Evolutionary conservation across 2,888 invertebrate genomes (phyloP), one percentile per base, ranked within the genome.

Genomic region (Lamellibrachia columna): DNA sequence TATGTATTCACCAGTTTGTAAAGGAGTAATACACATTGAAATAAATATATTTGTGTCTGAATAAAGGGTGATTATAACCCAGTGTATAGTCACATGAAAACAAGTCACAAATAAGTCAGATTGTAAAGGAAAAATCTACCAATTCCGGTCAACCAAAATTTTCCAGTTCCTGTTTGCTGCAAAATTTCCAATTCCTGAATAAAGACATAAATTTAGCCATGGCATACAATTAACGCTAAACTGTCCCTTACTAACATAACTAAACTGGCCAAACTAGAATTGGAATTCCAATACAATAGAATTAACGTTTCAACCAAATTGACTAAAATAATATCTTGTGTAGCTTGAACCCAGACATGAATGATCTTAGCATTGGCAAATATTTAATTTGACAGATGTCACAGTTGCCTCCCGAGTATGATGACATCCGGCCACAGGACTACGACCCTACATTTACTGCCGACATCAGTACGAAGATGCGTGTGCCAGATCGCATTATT

Each of bases 401-500:
- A n/a, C 75, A 75, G 75, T 75, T 75, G n/a, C 75, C 75, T 22
- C 75, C 75, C 4, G 75, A 75, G 75, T 75, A 75, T n/a, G 75
- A 75, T 15, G 75, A 75, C 22, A 75, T 75, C n/a, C 75, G 15
- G 75, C 94, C 95, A 0, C 93, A 96, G 93, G 97, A 97, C 94
- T 97, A 97, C 94, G 98, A 98, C 95, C 97, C 98, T 58, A 97
- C 98, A 95, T 98, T 97, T 95, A 98, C 98, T 93, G 97, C 98
- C 92, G 98, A 98, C 95, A 98, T 98, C 94, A 98, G 97, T 95
- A 97, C 98, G 95, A 98, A 97, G 96, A 98, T 98, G 98, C 97
- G 98, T 94, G 98, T 98, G 22, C 98, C 98, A 0, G 98, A 98
- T 95, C 97, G 97, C 95, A 98, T 98, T 93, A 75, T 75, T 4